These are phyloP conservation scores for Galerucella pusilla DNA, from an alignment of 2,888 invertebrate genomes.

Conservation along the genomic window DNA sequence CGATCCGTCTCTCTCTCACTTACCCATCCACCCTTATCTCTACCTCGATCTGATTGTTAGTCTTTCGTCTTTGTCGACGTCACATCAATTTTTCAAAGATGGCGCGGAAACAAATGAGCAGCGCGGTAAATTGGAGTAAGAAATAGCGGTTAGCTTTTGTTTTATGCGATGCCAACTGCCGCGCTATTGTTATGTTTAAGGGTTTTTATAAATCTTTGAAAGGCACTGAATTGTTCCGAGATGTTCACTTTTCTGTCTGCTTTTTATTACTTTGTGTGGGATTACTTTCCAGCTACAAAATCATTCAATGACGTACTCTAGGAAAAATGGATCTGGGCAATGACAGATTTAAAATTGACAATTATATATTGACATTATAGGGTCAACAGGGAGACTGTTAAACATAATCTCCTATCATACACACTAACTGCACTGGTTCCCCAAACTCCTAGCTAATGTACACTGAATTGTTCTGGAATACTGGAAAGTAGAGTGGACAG, in stretches of 20 bases:
- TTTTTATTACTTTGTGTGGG: conserved; percentile 61
- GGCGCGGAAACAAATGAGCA: conserved; percentile 67
- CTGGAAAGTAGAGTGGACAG: no score
- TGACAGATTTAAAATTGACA: not conserved
- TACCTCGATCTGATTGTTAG: conserved; percentile 61
- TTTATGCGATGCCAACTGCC: conserved; percentile 66
- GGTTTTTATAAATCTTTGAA: conserved; percentile 61
- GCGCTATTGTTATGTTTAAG: conserved; percentile 64
- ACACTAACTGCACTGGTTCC: no score
- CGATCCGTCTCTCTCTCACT: conserved; percentile 35
- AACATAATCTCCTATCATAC: no score
- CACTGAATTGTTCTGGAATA: no score
- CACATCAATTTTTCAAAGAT: conserved; percentile 67
- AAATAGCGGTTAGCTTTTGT: conserved; percentile 67
- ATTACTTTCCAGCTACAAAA: conserved; percentile 54
- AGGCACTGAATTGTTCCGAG: conserved; percentile 57
- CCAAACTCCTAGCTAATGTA: no score
- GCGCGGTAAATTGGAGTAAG: conserved; percentile 66
- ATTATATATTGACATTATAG: no score
- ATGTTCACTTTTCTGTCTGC: conserved; percentile 53
- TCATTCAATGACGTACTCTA: conserved; percentile 48
- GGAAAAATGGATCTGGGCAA: not conserved
- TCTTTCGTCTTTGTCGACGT: conserved; percentile 66
- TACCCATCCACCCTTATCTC: conserved; percentile 56
- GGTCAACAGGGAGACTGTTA: no score